Evolutionary conservation across 1,140 invertebrate genomes (phyloP), one percentile per base, ranked within the genome.

Genomic region (Chlorops oryzae): DNA sequence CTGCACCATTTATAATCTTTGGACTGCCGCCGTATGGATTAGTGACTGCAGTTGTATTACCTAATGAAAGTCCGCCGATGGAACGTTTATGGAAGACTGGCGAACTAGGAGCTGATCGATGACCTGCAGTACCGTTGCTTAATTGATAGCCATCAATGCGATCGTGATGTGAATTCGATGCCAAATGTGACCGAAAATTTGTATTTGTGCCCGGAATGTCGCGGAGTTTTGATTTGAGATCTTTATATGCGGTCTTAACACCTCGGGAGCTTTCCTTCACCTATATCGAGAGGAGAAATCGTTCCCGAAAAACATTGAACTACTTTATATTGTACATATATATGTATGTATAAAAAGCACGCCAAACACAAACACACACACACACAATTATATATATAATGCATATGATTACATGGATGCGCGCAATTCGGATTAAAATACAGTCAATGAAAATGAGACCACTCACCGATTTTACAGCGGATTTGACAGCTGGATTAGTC

Each of bases 401-500:
- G n/a, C n/a, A n/a, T n/a, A n/a, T n/a, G n/a, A n/a, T n/a, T n/a
- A n/a, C n/a, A n/a, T n/a, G n/a, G n/a, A n/a, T n/a, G n/a, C n/a
- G n/a, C n/a, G n/a, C n/a, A n/a, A n/a, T n/a, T n/a, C n/a, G n/a
- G n/a, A n/a, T n/a, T n/a, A n/a, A n/a, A n/a, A n/a, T n/a, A n/a
- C n/a, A n/a, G n/a, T n/a, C n/a, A n/a, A n/a, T n/a, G n/a, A n/a
- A n/a, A n/a, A n/a, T n/a, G 18, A 12, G n/a, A 52, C 65, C 67
- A 78, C 79, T 84, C 77, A 88, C 86, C 69, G 84, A 83, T 78
- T 87, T 87, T 40, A 88, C 84, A 57, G 86, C 86, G 61, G 81
- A 85, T 76, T 86, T 88, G 63, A 89, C 77, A 58, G 86, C 86
- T 56, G 87, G 86, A 77, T 89, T 90, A 25, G 86, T 85, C 83